phyloP scores from a whole-genome alignment of 2,113 vertebrate genomes.

The Eulemur rufifrons region DNA sequence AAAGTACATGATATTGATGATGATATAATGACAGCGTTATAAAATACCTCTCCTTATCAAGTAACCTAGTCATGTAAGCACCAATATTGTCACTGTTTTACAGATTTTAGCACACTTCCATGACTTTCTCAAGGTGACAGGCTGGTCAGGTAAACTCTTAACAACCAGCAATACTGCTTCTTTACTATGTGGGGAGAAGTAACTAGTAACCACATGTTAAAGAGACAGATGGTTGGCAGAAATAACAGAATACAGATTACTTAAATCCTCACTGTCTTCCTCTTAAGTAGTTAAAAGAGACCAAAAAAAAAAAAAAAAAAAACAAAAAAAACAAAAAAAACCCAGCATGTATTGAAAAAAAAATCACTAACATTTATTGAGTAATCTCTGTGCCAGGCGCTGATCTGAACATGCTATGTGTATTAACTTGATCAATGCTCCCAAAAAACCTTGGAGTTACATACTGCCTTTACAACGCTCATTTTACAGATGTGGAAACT shows the following conservation, averaged over 20 bases:
- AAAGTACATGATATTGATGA: background rate
- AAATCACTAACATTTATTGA: background rate
- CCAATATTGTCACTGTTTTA: background rate
- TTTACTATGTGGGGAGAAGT: background rate
- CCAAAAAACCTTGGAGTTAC: background rate
- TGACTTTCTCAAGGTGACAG: background rate
- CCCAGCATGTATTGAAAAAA: background rate
- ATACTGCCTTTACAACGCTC: background rate
- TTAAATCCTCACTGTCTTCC: background rate
- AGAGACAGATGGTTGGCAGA: background rate
- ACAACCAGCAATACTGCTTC: background rate
- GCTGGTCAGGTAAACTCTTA: background rate
- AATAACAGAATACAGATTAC: conserved; percentile 21
- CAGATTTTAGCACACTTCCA: background rate
- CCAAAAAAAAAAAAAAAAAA: background rate
- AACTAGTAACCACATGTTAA: background rate
- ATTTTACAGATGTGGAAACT: background rate
- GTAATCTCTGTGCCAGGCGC: background rate
- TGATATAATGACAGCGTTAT: background rate
- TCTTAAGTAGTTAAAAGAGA: background rate
- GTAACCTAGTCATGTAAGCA: background rate
- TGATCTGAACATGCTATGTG: background rate
- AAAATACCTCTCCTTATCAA: background rate
- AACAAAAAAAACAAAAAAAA: background rate
- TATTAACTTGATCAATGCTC: background rate